phyloP scores from a whole-genome alignment of 92 coral and sea anemone genomes.

The Plumapathes pennacea region DNA sequence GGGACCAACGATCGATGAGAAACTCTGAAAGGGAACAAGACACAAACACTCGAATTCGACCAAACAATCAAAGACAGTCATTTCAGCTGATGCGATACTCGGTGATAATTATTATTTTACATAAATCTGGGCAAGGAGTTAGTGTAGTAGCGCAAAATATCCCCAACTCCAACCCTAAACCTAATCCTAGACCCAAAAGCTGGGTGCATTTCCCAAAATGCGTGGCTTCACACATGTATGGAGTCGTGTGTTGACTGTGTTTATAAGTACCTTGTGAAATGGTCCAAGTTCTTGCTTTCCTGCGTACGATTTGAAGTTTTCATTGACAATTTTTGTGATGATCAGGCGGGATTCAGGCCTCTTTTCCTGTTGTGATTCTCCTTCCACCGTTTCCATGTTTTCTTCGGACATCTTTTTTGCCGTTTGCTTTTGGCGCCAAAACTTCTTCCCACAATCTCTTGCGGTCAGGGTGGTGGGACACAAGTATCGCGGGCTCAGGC shows the following conservation, averaged over 20 bases:
- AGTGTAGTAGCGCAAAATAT: not conserved
- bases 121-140: too few relatives aligned
- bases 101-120: too few relatives aligned
- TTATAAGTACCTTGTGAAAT: slow-evolving; percentile 80
- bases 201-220: too few relatives aligned
- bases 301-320: slow-evolving; percentile 96
- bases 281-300: slow-evolving; percentile 95
- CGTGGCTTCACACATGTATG: too few relatives aligned
- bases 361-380: slow-evolving; percentile 23
- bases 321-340: slow-evolving; percentile 91
- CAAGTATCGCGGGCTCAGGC: too few relatives aligned
- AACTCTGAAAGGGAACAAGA: slow-evolving; percentile 61
- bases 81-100: too few relatives aligned
- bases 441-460: slow-evolving; percentile 22
- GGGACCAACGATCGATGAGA: slow-evolving; percentile 98
- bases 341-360: slow-evolving; percentile 64
- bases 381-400: slow-evolving; percentile 32
- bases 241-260: too few relatives aligned
- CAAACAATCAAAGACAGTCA: too few relatives aligned
- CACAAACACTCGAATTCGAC: not conserved
- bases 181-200: too few relatives aligned
- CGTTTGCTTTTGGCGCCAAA: slow-evolving; percentile 87
- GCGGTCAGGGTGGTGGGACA: too few relatives aligned
- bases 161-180: too few relatives aligned
- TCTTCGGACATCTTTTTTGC: slow-evolving; percentile 67